Percentiles rank a stretch among this genome's conserved stretches.
Conservation (phyloP, 2,113 vertebrate species). For the Panthera leo region DNA sequence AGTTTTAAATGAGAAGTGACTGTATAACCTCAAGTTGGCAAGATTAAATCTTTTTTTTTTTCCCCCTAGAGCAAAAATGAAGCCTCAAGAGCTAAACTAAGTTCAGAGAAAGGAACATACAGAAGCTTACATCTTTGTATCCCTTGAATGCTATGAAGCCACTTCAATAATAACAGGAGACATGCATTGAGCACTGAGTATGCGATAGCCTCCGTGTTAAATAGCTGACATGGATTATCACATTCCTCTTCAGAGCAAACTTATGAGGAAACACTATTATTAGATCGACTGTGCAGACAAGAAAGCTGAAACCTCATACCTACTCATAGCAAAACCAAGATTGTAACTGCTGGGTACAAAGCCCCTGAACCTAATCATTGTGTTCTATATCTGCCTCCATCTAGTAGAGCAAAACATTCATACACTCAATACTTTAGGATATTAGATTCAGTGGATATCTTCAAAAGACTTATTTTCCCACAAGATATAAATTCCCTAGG, state of each 20-base stretch:
- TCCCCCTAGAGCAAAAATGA: background rate
- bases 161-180: background rate
- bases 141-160: background rate
- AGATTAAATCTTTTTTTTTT: background rate
- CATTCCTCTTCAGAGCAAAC: background rate
- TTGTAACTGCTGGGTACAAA: background rate
- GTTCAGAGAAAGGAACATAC: background rate
- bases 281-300: background rate
- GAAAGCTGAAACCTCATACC: background rate
- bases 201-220: background rate
- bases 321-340: background rate
- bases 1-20: background rate
- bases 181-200: background rate
- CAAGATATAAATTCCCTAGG: background rate
- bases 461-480: background rate
- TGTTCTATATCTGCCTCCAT: background rate
- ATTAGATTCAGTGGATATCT: background rate
- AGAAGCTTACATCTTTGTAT: background rate
- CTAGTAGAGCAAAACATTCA: background rate
- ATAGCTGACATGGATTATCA: background rate
- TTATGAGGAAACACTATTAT: background rate
- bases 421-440: background rate
- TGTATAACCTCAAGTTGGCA: background rate
- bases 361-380: background rate
- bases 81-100: background rate